Evolutionary conservation across 2,888 invertebrate species (phyloP), one percentile per base, ranked within the genome.

Genomic region (Hydropsyche betteni): DNA sequence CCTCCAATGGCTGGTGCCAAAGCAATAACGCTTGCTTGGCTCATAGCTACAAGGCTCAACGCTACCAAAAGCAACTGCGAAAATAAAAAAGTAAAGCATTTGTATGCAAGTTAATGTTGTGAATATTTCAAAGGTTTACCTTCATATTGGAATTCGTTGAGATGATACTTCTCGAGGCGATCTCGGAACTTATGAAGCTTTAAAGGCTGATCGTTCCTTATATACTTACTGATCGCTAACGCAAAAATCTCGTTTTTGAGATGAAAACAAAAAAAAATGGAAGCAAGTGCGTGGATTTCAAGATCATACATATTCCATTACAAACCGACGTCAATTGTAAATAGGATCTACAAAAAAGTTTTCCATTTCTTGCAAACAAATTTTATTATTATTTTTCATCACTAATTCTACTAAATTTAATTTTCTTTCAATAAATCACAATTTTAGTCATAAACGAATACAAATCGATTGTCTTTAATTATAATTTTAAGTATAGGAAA

Each of bases 31-130:
- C 10, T 44, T 14, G 77, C 79, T n/a, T 74, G 69, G 75, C 77
- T 69, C 58, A 79, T 74, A 34, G 78, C 79, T 6, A 78, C 80
- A 80, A 78, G 81, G 81, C 73, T 80, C 80, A 77, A 81, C 75
- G 83, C 82, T 75, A 82, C 82, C 76, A 83, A 83, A 77, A 83
- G 80, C 73, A 83, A 79, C 79, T 82, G 83, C 80, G 82, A 82
- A 79, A 58, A 24, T 16, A 16, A 58, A 8, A 55, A 58, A 58
- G n/a, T 58, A 44, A 44, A 8, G 24, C 24, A 24, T 44, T 44
- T 10, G 6, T 8, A 2, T 3, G 12, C 5, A 7, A 53, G 53
- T 16, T 14, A 12, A 53, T 53, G 53, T 0, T 53, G 53, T 16
- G 4, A 53, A 4, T 53, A n/a, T 6, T 16, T 53, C n/a, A 10